Conservation (phyloP, 2,113 vertebrate genomes). For the Caracal caracal region DNA sequence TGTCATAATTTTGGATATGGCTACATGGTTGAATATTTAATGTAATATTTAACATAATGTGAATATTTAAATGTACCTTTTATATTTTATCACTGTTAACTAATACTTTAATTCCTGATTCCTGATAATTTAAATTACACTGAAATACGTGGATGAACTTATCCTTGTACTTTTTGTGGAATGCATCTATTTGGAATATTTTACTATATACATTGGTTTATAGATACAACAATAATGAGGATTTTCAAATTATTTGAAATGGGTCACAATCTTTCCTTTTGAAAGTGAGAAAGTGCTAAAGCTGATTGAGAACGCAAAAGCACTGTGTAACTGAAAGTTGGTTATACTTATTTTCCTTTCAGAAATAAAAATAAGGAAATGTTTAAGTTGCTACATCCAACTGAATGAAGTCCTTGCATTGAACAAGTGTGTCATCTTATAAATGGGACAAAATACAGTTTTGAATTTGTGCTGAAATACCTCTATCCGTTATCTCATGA, state of each 20-base stretch:
- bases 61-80: constrained; percentile 46
- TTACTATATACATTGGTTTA: constrained; percentile 8
- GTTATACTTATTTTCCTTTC: constrained; percentile 12
- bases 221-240: neutral
- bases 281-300: neutral
- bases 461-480: constrained; percentile 35
- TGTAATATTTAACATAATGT: neutral
- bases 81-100: constrained; percentile 30
- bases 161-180: constrained; percentile 22
- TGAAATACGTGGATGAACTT: neutral
- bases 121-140: constrained; percentile 8
- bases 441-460: neutral
- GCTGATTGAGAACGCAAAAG: neutral
- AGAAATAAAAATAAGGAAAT: constrained; percentile 28
- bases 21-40: constrained; percentile 41
- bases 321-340: neutral
- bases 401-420: neutral
- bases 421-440: constrained; percentile 2
- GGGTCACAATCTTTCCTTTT: neutral
- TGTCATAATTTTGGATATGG: constrained; percentile 18
- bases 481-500: neutral
- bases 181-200: constrained; percentile 29
- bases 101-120: neutral
- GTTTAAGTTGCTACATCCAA: neutral
- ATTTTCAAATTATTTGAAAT: constrained; percentile 30